Conservation (phyloP, 2,797 vertebrate species). For the Leuciscus waleckii region DNA sequence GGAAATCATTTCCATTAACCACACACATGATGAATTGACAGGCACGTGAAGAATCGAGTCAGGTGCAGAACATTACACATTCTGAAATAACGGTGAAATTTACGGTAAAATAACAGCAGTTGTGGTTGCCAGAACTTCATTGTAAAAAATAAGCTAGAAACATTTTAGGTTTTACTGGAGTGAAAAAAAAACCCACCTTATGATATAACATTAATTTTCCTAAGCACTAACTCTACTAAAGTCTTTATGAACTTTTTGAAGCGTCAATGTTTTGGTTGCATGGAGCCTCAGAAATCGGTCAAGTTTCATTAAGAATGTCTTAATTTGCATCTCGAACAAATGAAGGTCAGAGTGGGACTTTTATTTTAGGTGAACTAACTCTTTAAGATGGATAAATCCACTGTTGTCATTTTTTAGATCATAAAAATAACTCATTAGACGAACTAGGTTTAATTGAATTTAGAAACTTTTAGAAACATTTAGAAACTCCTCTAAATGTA, state of each 20-base stretch:
- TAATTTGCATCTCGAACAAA: background rate
- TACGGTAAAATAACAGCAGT: background rate
- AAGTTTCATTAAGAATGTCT: background rate
- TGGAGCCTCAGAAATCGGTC: background rate
- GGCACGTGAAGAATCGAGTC: background rate
- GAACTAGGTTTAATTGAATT: too few species aligned
- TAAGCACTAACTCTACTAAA: background rate
- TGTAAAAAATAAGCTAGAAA: background rate
- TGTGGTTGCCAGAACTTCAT: background rate
- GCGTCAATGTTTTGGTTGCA: background rate
- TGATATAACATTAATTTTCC: background rate
- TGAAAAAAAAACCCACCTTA: background rate
- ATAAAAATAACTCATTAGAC: background rate
- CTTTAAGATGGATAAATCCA: background rate
- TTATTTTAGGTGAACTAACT: background rate
- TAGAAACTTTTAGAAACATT: too few species aligned
- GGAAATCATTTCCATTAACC: background rate
- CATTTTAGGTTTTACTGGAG: background rate
- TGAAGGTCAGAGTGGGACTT: background rate
- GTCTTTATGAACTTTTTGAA: background rate
- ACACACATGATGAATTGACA: background rate
- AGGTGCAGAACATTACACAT: background rate
- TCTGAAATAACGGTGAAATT: background rate
- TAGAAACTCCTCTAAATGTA: too few species aligned
- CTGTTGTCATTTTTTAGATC: background rate